Conservation (phyloP, 2,113 vertebrate genomes). For the Asarcornis scutulata region DNA sequence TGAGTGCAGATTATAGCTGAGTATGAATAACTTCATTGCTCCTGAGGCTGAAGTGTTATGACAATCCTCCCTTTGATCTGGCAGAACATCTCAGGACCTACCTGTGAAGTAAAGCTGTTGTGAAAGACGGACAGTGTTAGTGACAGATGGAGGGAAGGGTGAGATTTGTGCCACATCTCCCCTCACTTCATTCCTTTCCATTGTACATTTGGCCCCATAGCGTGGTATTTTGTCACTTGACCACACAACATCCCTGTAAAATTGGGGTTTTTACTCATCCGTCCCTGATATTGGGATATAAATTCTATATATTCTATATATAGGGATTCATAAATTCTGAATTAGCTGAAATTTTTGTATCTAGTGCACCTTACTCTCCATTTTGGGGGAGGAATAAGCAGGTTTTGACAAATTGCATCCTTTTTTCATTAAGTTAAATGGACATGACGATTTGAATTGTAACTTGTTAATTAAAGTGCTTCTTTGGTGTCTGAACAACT, state of each 20-base stretch:
- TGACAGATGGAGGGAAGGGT: not conserved
- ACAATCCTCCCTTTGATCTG: not conserved
- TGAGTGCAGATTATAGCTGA: not conserved
- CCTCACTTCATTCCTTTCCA: not conserved
- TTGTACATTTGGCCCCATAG: not conserved
- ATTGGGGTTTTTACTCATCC: not conserved
- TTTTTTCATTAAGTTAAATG: not conserved
- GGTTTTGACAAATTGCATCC: not conserved
- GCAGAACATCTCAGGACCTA: not conserved
- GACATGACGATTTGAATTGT: not conserved
- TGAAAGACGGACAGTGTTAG: not conserved
- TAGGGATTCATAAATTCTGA: not conserved
- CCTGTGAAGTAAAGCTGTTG: not conserved
- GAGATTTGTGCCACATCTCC: not conserved
- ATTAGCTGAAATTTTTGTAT: not conserved
- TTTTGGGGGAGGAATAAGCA: not conserved
- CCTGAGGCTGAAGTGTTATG: not conserved
- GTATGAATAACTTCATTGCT: not conserved
- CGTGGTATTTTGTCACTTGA: not conserved
- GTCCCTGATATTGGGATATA: accelerated
- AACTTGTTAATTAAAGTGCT: not conserved
- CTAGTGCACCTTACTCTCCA: not conserved
- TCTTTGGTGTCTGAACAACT: not conserved
- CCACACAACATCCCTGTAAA: not conserved
- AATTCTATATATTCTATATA: not conserved